Percentiles rank a stretch among this genome's conserved stretches.
Evolutionary conservation across 2,113 vertebrate genomes (phyloP).

Genomic region (Oreochromis niloticus): DNA sequence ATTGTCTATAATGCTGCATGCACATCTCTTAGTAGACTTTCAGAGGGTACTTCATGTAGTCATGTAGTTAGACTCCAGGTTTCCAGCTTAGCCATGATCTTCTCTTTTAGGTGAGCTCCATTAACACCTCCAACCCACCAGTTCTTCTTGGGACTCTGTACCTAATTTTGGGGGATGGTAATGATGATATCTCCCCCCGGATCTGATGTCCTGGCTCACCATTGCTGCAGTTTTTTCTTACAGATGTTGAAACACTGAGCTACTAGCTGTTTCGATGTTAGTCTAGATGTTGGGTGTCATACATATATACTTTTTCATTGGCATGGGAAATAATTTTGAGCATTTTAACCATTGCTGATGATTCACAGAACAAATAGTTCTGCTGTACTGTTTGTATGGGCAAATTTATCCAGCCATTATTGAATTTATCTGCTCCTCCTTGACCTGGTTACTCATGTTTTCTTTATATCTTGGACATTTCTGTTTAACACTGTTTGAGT

Average conservation of each 20-base stretch:
- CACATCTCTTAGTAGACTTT: not conserved
- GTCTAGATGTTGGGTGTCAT: not conserved
- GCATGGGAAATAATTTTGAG: not conserved
- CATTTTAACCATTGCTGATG: not conserved
- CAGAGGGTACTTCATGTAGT: not conserved
- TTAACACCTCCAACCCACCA: not conserved
- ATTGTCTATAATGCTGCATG: not conserved
- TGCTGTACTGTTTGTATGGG: not conserved
- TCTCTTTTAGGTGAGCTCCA: not conserved
- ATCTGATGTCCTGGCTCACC: not conserved
- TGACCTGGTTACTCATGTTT: not conserved
- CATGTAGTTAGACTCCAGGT: not conserved
- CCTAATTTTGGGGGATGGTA: not conserved
- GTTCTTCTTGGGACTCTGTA: not conserved
- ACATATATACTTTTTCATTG: not conserved
- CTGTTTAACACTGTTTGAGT: not conserved
- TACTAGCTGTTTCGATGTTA: rapidly evolving
- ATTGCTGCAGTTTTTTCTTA: not conserved
- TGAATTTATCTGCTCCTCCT: not conserved
- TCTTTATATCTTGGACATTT: not conserved
- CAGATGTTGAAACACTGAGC: not conserved
- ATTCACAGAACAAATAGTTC: not conserved
- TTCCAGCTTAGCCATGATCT: not conserved
- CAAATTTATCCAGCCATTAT: not conserved
- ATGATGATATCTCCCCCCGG: not conserved